Evolutionary conservation across 2,113 vertebrate species (phyloP).

Genomic region (Malurus elegans): DNA sequence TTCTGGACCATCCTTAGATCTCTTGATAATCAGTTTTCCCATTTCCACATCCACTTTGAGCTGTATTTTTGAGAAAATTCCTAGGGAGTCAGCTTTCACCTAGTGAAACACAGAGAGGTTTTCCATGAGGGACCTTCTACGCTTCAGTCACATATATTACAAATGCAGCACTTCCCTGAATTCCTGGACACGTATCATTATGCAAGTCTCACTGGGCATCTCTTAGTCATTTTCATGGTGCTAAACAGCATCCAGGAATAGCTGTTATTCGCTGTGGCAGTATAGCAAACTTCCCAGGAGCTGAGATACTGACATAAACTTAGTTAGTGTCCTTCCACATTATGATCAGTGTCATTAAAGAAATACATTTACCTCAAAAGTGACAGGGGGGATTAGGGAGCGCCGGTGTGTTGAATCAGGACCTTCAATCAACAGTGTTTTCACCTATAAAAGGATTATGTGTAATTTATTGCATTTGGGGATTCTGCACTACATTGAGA

Average conservation of each 20-base stretch:
- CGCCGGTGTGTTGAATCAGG: constrained; percentile 83
- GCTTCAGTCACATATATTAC: not conserved
- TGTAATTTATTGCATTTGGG: not conserved
- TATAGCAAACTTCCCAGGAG: not conserved
- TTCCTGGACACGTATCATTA: not conserved
- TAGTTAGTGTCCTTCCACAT: not conserved
- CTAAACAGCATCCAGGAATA: not conserved
- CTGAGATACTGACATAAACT: not conserved
- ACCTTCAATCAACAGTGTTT: constrained; percentile 84
- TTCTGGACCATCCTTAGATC: constrained; percentile 92
- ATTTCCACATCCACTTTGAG: constrained; percentile 95
- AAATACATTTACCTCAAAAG: constrained; percentile 83
- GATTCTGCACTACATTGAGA: not conserved
- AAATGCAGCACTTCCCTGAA: not conserved
- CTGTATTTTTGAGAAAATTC: constrained; percentile 88
- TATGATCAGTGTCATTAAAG: not conserved
- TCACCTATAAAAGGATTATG: constrained; percentile 77
- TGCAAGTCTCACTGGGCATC: not conserved
- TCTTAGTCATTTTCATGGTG: not conserved
- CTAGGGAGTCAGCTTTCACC: constrained; percentile 91
- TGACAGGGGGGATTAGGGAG: constrained; percentile 88
- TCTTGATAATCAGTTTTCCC: constrained; percentile 91
- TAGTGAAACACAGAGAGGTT: constrained; percentile 29
- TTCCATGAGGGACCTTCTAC: not conserved
- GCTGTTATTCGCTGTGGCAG: not conserved